phyloP scores from a whole-genome alignment of 2,888 invertebrate genomes.

The Reticulitermes lucifugus region DNA sequence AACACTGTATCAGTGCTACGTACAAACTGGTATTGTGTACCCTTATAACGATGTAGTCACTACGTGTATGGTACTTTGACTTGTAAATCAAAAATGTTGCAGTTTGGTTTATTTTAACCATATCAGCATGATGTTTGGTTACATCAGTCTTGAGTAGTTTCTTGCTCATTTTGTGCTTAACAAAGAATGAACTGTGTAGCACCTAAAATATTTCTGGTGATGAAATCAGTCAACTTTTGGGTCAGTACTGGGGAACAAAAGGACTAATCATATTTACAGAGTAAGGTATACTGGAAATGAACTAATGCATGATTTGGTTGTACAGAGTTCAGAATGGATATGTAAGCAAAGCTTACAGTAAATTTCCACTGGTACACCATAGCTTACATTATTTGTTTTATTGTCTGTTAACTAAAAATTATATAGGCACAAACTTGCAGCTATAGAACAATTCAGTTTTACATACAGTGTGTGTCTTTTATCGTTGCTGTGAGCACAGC shows the following conservation, averaged over 20 bases:
- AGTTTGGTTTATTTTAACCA: slow-evolving; percentile 24
- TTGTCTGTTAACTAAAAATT: slow-evolving; percentile 36
- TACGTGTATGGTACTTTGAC: not conserved
- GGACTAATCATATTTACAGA: slow-evolving; percentile 21
- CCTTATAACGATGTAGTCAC: slow-evolving; percentile 7
- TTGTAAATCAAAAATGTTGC: slow-evolving; percentile 19
- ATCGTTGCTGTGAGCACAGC: too few relatives aligned
- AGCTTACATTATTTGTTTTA: slow-evolving; percentile 36
- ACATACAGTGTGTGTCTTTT: not conserved
- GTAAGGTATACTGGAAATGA: slow-evolving; percentile 18
- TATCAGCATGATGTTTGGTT: slow-evolving; percentile 19
- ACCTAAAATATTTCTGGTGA: slow-evolving; percentile 11
- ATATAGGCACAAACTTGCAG: slow-evolving; percentile 42
- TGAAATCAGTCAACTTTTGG: not conserved
- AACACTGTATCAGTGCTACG: not conserved
- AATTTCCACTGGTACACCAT: slow-evolving; percentile 17
- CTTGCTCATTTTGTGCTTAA: not conserved
- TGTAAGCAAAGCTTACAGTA: slow-evolving; percentile 38
- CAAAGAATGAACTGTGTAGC: not conserved
- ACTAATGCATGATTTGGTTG: slow-evolving; percentile 38
- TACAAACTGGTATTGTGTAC: slow-evolving; percentile 10
- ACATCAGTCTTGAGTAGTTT: slow-evolving; percentile 19
- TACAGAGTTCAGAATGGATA: slow-evolving; percentile 7
- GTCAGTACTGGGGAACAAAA: slow-evolving; percentile 31
- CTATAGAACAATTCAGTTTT: slow-evolving; percentile 25